phyloP scores from a whole-genome alignment of 1,140 invertebrate species.

The Potamilus streckersoni region DNA sequence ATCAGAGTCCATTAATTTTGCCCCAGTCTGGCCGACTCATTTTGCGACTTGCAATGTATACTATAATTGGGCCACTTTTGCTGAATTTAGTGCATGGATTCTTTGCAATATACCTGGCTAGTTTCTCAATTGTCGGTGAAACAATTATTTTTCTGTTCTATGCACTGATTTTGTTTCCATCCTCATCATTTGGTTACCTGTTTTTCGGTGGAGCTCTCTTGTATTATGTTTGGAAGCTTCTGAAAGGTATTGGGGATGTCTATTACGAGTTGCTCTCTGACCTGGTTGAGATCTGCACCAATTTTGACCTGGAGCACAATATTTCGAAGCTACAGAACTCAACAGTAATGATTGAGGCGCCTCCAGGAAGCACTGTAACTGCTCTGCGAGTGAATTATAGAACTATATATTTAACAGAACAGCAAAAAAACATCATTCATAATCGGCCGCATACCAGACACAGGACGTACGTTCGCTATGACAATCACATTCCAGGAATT shows the following conservation, averaged over 20 bases:
- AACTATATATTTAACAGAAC: slow-evolving; percentile 1
- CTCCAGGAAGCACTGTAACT: not conserved
- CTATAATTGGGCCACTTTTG: not conserved
- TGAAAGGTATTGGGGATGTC: slow-evolving; percentile 7
- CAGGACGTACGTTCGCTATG: not conserved
- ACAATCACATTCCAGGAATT: slow-evolving; percentile 13
- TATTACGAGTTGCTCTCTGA: slow-evolving; percentile 19
- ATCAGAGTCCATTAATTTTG: not conserved
- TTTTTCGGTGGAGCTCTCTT: slow-evolving; percentile 16
- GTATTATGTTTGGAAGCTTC: slow-evolving; percentile 20
- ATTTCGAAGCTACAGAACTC: not conserved
- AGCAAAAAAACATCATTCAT: not conserved
- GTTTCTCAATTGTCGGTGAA: slow-evolving; percentile 16
- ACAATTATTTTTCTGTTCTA: slow-evolving; percentile 13
- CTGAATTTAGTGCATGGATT: slow-evolving; percentile 11
- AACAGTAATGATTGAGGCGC: slow-evolving; percentile 10
- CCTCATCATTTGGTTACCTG: slow-evolving; percentile 21
- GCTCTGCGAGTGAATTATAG: slow-evolving; percentile 4
- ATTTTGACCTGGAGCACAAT: slow-evolving; percentile 5
- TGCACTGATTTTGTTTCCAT: slow-evolving; percentile 12
- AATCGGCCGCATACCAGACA: not conserved
- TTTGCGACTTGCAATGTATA: not conserved
- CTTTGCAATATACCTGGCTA: slow-evolving; percentile 10
- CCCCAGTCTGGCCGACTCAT: not conserved
- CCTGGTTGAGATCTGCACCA: slow-evolving; percentile 6